Conservation (phyloP, 37 sponge, comb jelly and placozoan species). For the Geodia barretti region DNA sequence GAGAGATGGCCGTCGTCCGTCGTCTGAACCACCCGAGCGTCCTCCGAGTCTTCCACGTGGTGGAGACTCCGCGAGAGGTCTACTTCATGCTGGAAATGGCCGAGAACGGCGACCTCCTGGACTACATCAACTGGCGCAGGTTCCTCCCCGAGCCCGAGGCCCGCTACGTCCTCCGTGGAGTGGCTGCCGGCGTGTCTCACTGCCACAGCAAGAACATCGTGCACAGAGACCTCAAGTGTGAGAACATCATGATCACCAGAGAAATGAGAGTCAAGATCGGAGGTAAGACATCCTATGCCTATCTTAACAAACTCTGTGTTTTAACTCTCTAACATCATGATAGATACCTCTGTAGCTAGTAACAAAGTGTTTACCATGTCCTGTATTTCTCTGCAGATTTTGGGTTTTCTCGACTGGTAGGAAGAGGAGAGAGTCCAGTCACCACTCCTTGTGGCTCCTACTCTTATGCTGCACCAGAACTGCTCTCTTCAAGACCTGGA, state of each 20-base stretch:
- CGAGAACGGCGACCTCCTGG: conserved; percentile 89
- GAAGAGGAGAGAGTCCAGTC: background rate
- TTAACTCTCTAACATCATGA: no score
- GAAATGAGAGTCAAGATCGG: conserved; percentile 81
- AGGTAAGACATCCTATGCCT: conserved; percentile 48
- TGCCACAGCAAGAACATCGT: conserved; percentile 69
- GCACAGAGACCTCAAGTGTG: conserved; percentile 95
- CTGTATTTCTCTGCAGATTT: conserved; percentile 64
- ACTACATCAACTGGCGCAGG: conserved; percentile 80
- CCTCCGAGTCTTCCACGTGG: conserved; percentile 59
- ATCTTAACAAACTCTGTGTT: no score
- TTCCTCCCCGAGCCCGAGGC: conserved; percentile 77
- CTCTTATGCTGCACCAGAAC: conserved; percentile 93
- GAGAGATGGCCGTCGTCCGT: conserved; percentile 82
- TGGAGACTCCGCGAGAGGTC: conserved; percentile 72
- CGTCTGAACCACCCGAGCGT: conserved; percentile 67
- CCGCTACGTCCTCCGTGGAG: conserved; percentile 62
- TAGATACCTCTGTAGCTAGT: no score
- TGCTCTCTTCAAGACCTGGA: conserved; percentile 49
- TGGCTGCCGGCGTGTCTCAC: conserved; percentile 59
- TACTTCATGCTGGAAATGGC: conserved; percentile 92
- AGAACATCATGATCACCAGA: conserved; percentile 84
- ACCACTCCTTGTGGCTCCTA: conserved; percentile 92
- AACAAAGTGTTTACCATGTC: background rate
- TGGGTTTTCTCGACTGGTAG: conserved; percentile 77